A percentile compares a stretch with the other conserved stretches of the same genome.
Conservation (phyloP, 2,888 invertebrate species). For the Leptarthrus brevirostris region DNA sequence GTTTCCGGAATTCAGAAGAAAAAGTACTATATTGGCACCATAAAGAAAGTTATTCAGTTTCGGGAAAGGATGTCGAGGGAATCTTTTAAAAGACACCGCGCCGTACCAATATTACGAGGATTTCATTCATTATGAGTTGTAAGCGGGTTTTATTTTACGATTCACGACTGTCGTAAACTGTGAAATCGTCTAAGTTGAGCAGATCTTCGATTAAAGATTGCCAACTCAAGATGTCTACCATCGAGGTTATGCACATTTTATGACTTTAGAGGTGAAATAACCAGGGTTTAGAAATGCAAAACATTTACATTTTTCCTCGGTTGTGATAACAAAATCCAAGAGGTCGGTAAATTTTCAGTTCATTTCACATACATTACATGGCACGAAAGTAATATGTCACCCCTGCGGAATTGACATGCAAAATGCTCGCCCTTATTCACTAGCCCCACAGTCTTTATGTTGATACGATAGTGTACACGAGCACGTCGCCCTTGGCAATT, state of each 20-base stretch:
- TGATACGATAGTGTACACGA: too few relatives aligned
- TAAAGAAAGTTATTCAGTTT: background rate
- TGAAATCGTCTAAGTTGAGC: background rate
- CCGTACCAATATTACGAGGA: background rate
- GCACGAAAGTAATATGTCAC: slow-evolving; percentile 34
- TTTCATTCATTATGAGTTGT: background rate
- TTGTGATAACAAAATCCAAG: background rate
- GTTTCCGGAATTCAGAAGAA: too few relatives aligned
- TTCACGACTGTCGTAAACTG: slow-evolving; percentile 15
- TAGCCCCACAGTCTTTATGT: too few relatives aligned
- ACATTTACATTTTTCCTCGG: slow-evolving; percentile 16
- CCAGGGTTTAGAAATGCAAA: slow-evolving; percentile 20
- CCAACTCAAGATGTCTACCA: background rate
- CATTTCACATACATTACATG: slow-evolving; percentile 15
- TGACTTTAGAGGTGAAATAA: background rate
- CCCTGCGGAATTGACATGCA: slow-evolving; percentile 30
- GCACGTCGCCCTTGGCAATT: slow-evolving; percentile 3
- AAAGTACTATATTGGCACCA: background rate
- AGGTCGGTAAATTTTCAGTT: slow-evolving; percentile 12
- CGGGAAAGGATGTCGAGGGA: background rate
- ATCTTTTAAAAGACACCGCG: background rate
- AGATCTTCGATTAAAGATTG: slow-evolving; percentile 20
- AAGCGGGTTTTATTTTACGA: slow-evolving; percentile 12
- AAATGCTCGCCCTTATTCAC: slow-evolving; percentile 13
- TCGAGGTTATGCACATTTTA: background rate